Percentiles rank a stretch among this genome's conserved stretches.
Conservation (phyloP, 53 echinoderm and acorn worm genomes). For the Temnopleurus reevesii region DNA sequence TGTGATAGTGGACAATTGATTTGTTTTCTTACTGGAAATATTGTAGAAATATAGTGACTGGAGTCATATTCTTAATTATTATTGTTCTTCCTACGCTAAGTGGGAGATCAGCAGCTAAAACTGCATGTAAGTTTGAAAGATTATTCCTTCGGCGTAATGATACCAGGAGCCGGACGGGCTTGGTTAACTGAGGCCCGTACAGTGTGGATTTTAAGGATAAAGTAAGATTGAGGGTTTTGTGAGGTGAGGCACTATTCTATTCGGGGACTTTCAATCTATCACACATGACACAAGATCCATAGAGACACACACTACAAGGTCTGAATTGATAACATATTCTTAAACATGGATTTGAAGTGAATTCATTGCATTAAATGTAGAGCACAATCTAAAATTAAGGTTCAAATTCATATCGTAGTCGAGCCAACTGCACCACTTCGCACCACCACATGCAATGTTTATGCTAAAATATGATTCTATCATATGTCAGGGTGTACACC, state of each 20-base stretch:
- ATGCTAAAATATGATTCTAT: background rate
- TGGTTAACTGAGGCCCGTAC: too few relatives aligned
- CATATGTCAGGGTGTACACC: background rate
- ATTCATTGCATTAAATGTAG: conserved; percentile 19
- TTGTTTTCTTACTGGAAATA: conserved; percentile 7
- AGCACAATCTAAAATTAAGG: conserved; percentile 21
- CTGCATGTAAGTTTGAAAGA: too few relatives aligned
- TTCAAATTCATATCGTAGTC: conserved; percentile 1
- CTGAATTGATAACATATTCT: conserved; percentile 6
- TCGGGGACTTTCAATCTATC: background rate
- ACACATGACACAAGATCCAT: conserved; percentile 25
- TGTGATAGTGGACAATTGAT: too few relatives aligned
- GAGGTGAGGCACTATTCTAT: background rate
- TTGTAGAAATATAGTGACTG: background rate
- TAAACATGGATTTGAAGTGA: conserved; percentile 29
- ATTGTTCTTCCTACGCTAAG: background rate
- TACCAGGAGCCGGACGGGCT: too few relatives aligned
- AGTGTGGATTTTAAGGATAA: background rate
- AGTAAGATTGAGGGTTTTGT: background rate
- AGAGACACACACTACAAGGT: conserved; percentile 21
- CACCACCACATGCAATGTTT: conserved; percentile 1
- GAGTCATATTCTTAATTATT: background rate
- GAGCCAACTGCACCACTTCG: background rate
- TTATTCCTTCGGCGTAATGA: too few relatives aligned
- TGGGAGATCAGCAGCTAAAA: too few relatives aligned